Evolutionary conservation across 2,797 vertebrate genomes (phyloP).

Genomic region (Muscicapa comitata): DNA sequence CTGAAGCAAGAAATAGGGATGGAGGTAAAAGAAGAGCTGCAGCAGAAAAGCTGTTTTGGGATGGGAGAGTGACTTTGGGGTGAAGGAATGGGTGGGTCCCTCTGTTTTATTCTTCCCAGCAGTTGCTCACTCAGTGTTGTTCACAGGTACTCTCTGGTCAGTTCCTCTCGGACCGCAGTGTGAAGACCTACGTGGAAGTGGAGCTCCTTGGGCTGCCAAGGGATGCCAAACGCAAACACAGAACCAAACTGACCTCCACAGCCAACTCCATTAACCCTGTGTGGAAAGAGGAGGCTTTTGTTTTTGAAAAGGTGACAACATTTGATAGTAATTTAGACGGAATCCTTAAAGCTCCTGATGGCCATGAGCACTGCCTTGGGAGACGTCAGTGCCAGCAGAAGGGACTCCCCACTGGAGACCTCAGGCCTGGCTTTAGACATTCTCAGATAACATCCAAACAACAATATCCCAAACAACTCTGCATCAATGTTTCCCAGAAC

Average conservation of each 20-base stretch:
- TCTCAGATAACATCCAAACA: background rate
- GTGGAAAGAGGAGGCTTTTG: conserved; percentile 95
- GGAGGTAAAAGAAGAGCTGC: background rate
- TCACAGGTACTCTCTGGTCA: conserved; percentile 92
- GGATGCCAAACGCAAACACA: conserved; percentile 92
- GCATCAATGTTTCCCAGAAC: background rate
- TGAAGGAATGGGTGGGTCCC: background rate
- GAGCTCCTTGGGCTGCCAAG: conserved; percentile 92
- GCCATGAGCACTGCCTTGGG: background rate
- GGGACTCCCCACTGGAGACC: background rate
- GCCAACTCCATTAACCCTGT: conserved; percentile 94
- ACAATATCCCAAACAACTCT: background rate
- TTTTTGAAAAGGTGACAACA: conserved; percentile 91
- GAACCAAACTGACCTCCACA: conserved; percentile 86
- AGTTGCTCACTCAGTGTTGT: background rate
- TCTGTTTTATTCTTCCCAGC: background rate
- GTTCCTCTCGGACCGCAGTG: conserved; percentile 91
- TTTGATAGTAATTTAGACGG: background rate
- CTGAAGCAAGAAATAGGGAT: background rate
- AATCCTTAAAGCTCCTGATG: background rate
- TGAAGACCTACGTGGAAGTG: conserved; percentile 91
- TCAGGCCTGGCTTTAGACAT: background rate
- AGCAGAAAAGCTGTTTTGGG: background rate
- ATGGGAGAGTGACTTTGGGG: background rate
- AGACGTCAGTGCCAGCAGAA: background rate